Base-by-base conservation (phyloP, 2,888 invertebrate genomes). In the Eledona agricola region DNA sequence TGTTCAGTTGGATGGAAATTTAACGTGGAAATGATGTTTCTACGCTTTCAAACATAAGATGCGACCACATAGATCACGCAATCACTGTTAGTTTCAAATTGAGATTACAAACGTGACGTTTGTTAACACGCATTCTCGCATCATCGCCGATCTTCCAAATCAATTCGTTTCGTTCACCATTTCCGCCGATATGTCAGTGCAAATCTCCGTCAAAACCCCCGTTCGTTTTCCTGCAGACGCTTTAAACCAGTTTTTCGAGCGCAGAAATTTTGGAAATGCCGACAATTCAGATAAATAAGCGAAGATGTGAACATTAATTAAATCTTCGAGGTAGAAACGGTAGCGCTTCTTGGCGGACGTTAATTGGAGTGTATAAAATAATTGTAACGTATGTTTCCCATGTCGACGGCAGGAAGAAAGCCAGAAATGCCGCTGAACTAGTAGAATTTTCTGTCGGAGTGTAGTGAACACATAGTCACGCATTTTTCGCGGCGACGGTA, bases 401-500 rank as follows among this genome's bases (percentile, higher is more conserved):
- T 47, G 47, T 47, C 47, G 37, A 20, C 28, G 47, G 47, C 47
- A 47, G 47, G 47, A 50, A 42, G 40, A 50, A 32, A 42, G 31
- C 25, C 37, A 47, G 38, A 26, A 47, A 47, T 51, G 51, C 51
- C 31, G 50, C 42, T 47, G 32, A 17, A 45, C 45, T 25, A 47
- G 47, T 47, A 47, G 47, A 47, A 47, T 47, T 47, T 47, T 47
- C 47, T 47, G 47, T 40, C 38, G 49, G 49, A 40, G 34, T 53
- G 40, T 42, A 49, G 32, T 34, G 51, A 52, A 38, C 54, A 49
- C 49, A 51, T 55, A 51, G 50, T 55, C 19, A 32, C 16, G 55
- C 20, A 55, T 55, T 55, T 55, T 55, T 55, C 55, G 46, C 51
- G 55, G 51, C 47, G 19, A 28, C 11, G 17, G 26, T 52, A 35